phyloP scores from a whole-genome alignment of 2,113 vertebrate genomes.

The Brachyistius frenatus region DNA sequence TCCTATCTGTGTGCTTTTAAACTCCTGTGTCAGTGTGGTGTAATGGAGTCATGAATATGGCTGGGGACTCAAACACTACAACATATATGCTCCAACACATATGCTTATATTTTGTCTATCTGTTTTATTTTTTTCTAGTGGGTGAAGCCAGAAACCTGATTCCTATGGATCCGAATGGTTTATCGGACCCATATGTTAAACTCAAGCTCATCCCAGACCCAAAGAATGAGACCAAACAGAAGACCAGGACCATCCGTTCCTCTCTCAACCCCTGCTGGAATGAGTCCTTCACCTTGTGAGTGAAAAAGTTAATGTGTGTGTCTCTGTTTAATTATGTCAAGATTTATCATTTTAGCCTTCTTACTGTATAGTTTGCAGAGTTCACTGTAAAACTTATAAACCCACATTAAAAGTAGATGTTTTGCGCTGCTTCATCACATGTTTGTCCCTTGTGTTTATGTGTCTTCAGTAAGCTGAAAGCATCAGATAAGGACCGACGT shows the following conservation, averaged over 20 bases:
- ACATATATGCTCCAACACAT: neutral
- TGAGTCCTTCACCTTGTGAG: constrained; percentile 93
- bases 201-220: constrained; percentile 98
- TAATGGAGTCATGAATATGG: neutral
- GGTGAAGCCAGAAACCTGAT: constrained; percentile 96
- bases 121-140: constrained; percentile 78
- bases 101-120: constrained; percentile 1
- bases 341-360: no score
- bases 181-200: constrained; percentile 97
- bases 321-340: no score
- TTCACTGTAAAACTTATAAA: no score
- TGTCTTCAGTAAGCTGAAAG: constrained; percentile 90
- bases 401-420: no score
- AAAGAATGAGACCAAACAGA: constrained; percentile 97
- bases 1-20: constrained; percentile 9
- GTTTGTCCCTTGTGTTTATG: constrained; percentile 6
- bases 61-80: neutral
- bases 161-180: constrained; percentile 98
- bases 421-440: neutral
- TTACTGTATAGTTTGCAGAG: no score
- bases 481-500: constrained; percentile 93
- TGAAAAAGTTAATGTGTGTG: neutral
- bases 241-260: constrained; percentile 97
- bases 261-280: constrained; percentile 97
- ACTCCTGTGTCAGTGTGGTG: constrained; percentile 16